Base-by-base conservation (phyloP, 2,113 vertebrate genomes). In the Eira barbara region DNA sequence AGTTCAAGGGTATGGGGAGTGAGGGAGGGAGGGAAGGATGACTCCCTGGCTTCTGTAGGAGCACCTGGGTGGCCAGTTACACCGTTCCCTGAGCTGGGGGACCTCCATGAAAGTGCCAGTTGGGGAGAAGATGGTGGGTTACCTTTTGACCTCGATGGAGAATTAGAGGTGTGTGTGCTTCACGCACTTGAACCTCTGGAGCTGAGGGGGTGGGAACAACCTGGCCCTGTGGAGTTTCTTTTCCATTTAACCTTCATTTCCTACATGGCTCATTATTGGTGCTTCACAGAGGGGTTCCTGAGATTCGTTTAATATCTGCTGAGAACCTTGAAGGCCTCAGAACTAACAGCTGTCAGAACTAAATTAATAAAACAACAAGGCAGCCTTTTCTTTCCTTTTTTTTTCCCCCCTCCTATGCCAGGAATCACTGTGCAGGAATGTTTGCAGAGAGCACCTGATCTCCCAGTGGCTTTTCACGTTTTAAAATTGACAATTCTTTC, bases 351-450 rank as follows among this genome's bases (percentile, higher is more conserved):
- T 96, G 92, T 96, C 83, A 86, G 89, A 80, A 47, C 73, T 57
- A 80, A 96, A 96, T 97, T 93, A 97, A 98, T 92, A 96, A 97
- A 96, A 97, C 94, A 95, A 86, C 61, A 81, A 92, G 57, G 67
- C 82, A 23, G 42, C 67, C 29, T 36, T 82, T 42, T 6, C 4
- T 25, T 89, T 31, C 12, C 59, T 47, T 14, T 2, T 45, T 21
- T 39, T 55, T 47, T 42, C 23, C 13, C 15, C 3, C 21, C 15
- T 6, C 21, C 25, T 74, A 45, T 15, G 9, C 81, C 59, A 14
- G 23, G 5, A 80, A 71, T 47, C 57, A 20, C 42, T 1, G 42
- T 20, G 34, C 23, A 0, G 61, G 57, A 82, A 71, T 55, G 63
- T 92, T 69, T 84, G 29, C 67, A 82, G 86, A 80, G 69, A 23